A percentile compares a stretch with the other conserved stretches of the same genome.
Conservation (phyloP, 2,797 vertebrate species). For the Varecia variegata region DNA sequence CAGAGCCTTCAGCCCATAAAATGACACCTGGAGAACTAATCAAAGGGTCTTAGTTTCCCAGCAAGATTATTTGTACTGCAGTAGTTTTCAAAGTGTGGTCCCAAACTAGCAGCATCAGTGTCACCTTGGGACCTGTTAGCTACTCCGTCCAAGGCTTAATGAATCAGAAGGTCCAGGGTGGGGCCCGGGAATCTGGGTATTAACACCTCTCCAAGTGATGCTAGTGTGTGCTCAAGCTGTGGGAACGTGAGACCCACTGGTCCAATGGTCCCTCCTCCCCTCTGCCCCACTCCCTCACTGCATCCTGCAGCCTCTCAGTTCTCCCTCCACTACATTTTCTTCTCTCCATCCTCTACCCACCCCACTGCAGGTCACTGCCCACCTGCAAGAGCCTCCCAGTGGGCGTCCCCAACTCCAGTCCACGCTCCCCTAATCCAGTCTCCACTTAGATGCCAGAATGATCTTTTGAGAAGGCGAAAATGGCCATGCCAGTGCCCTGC, state of each 20-base stretch:
- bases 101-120: not conserved
- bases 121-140: not conserved
- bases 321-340: not conserved
- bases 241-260: fast-evolving
- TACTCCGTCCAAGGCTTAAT: too few relatives aligned
- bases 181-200: not conserved
- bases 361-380: not conserved
- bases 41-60: not conserved
- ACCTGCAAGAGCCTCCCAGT: not conserved
- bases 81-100: not conserved
- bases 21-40: not conserved
- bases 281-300: not conserved
- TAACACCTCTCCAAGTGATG: not conserved
- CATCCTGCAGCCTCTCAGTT: not conserved
- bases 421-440: not conserved
- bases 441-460: not conserved
- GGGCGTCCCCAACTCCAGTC: not conserved
- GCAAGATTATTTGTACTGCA: not conserved
- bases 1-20: not conserved
- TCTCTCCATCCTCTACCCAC: not conserved
- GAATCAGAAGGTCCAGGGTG: not conserved
- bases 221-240: fast-evolving
- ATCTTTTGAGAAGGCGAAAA: not conserved
- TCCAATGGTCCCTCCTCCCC: not conserved
- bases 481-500: not conserved